Evolutionary conservation across 2,797 vertebrate genomes (phyloP).

Genomic region (Simalia tracyae): DNA sequence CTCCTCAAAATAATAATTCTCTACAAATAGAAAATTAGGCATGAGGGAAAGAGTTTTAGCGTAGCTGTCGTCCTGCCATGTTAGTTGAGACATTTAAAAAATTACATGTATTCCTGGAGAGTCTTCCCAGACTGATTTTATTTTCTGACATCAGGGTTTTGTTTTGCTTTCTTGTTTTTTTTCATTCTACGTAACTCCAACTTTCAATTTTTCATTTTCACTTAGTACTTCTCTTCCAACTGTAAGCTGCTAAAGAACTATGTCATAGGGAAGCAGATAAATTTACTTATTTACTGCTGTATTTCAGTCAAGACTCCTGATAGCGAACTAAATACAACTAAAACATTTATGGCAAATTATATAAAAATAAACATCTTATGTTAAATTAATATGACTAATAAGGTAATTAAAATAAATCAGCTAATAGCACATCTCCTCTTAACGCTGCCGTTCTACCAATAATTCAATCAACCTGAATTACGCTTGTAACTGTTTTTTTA

Average conservation of each 20-base stretch:
- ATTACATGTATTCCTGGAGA: neutral
- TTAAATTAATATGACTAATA: neutral
- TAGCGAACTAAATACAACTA: neutral
- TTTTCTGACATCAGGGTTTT: neutral
- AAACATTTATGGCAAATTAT: neutral
- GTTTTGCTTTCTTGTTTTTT: neutral
- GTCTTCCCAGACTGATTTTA: neutral
- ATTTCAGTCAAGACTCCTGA: neutral
- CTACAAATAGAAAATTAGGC: neutral
- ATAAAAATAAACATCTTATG: neutral
- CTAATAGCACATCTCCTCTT: neutral
- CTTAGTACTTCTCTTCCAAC: neutral
- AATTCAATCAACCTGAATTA: neutral
- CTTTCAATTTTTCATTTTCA: neutral
- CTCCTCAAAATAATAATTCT: neutral
- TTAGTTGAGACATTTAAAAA: neutral
- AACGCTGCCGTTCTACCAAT: neutral
- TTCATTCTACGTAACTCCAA: neutral
- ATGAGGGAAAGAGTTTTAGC: neutral
- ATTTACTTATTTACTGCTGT: neutral
- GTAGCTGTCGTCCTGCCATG: neutral
- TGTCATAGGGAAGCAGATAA: neutral
- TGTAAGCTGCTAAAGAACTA: neutral
- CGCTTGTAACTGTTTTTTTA: neutral
- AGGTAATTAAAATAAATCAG: neutral